Conservation (phyloP, 2,797 vertebrate genomes). For the Xenops minutus region DNA sequence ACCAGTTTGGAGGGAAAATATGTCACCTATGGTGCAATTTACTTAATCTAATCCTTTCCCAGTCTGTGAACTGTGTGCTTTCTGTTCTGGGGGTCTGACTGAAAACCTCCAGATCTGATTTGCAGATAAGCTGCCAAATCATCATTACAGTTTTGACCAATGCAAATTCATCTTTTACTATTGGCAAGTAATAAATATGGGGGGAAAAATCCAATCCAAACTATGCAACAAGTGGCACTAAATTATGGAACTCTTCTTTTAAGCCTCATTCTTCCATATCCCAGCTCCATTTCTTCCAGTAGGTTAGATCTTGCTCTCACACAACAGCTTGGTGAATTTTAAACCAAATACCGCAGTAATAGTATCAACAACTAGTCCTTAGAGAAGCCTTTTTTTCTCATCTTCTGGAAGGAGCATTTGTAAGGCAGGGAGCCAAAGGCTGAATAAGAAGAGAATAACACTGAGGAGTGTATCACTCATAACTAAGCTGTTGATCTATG, state of each 20-base stretch:
- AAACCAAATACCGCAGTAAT: neutral
- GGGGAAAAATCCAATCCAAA: neutral
- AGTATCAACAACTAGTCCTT: neutral
- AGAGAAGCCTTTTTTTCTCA: neutral
- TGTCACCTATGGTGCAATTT: neutral
- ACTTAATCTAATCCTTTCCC: neutral
- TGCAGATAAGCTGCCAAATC: neutral
- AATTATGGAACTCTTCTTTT: neutral
- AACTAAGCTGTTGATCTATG: neutral
- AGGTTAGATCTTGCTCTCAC: neutral
- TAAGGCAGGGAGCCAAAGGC: neutral
- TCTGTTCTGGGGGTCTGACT: neutral
- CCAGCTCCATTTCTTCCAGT: neutral
- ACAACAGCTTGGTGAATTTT: neutral
- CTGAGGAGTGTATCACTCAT: neutral
- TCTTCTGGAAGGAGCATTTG: neutral
- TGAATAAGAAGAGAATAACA: neutral
- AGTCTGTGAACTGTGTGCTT: neutral
- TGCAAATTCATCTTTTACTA: neutral
- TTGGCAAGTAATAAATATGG: neutral
- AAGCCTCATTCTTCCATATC: neutral
- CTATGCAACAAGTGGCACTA: neutral
- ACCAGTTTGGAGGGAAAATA: fast-evolving
- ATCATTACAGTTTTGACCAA: neutral
- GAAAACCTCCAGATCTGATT: neutral